Percentiles rank a stretch among this genome's conserved stretches.
Conservation (phyloP, 64 coral and sea anemone species). For the Orbicella faveolata region DNA sequence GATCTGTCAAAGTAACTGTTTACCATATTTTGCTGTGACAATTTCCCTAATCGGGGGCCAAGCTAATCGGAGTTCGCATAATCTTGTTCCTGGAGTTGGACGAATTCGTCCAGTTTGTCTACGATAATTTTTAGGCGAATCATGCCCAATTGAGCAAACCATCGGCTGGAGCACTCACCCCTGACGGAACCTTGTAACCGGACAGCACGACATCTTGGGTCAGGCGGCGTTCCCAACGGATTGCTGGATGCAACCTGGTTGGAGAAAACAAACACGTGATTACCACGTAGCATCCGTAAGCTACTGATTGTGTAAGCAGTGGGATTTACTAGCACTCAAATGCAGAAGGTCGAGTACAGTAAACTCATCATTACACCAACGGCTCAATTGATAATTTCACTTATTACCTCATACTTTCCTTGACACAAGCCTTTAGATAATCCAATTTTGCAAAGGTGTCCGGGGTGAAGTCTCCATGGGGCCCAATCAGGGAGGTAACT, state of each 20-base stretch:
- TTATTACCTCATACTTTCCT: conserved; percentile 43
- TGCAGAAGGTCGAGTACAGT: too few relatives aligned
- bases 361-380: too few relatives aligned
- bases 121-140: neutral
- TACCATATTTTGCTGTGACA: too few relatives aligned
- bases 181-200: neutral
- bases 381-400: too few relatives aligned
- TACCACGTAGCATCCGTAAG: neutral
- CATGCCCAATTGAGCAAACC: neutral
- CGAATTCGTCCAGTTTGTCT: neutral
- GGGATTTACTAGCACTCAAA: neutral
- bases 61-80: too few relatives aligned
- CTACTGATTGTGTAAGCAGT: neutral
- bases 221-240: neutral
- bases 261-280: neutral
- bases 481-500: conserved; percentile 10
- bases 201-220: neutral
- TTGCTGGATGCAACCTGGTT: neutral
- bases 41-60: too few relatives aligned
- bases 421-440: conserved; percentile 43
- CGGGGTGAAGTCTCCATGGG: conserved; percentile 39
- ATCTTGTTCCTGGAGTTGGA: too few relatives aligned
- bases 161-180: neutral
- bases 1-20: too few relatives aligned
- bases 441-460: conserved; percentile 15